A percentile compares a stretch with the other conserved stretches of the same genome.
Evolutionary conservation across 2,797 vertebrate species (phyloP).

Genomic region (Sparidentex hasta): DNA sequence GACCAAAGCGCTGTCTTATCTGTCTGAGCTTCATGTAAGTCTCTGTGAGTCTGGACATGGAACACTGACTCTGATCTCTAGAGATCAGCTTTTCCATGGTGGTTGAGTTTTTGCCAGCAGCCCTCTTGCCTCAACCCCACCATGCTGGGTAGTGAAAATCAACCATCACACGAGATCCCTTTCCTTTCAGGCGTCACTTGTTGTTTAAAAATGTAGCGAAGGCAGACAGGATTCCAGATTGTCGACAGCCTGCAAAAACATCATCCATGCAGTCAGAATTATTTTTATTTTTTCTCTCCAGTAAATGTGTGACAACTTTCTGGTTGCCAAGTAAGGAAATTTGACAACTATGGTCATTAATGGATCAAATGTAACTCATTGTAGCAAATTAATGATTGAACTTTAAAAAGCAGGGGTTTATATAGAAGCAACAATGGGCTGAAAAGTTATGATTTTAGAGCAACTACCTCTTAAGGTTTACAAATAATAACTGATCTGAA

Average conservation of each 20-base stretch:
- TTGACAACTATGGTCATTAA: constrained; percentile 18
- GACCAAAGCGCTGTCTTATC: constrained; percentile 59
- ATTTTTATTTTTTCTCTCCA: not conserved
- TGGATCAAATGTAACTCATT: not conserved
- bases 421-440: too few relatives aligned
- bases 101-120: constrained; percentile 51
- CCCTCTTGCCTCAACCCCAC: constrained; percentile 32
- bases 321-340: constrained; percentile 1
- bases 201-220: constrained; percentile 16
- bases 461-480: too few relatives aligned
- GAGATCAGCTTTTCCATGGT: constrained; percentile 63
- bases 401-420: too few relatives aligned
- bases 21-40: constrained; percentile 60
- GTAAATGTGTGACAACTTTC: not conserved
- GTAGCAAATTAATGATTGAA: not conserved
- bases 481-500: too few relatives aligned
- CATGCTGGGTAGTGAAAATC: constrained; percentile 32
- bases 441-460: too few relatives aligned
- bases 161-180: constrained; percentile 13
- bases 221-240: not conserved
- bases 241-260: constrained; percentile 9
- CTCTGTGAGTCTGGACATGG: constrained; percentile 64
- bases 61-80: constrained; percentile 69
- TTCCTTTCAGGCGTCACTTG: not conserved
- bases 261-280: not conserved